Evolutionary conservation across 2,797 vertebrate species (phyloP).

Genomic region (Silurus lanzhouensis): DNA sequence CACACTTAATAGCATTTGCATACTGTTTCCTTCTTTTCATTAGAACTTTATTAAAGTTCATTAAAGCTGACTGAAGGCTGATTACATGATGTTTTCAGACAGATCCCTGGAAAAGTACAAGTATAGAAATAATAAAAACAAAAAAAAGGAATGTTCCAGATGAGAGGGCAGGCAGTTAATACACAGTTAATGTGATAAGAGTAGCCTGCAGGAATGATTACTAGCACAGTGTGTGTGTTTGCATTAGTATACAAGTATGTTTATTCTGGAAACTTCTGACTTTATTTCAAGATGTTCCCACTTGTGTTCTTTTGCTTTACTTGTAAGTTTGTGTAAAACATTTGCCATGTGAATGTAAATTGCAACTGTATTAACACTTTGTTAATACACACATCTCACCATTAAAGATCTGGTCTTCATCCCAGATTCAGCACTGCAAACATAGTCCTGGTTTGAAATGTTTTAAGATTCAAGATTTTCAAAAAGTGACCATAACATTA

Average conservation of each 20-base stretch:
- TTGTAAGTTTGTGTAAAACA: not conserved
- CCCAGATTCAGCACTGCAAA: not conserved
- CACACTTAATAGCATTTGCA: not conserved
- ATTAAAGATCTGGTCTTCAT: not conserved
- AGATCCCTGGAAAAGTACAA: not conserved
- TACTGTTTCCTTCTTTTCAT: not conserved
- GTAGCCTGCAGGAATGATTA: slow-evolving; percentile 10
- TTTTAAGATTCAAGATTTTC: not conserved
- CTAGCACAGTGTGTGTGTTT: slow-evolving; percentile 6
- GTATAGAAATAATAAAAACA: slow-evolving; percentile 10
- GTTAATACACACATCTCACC: not conserved
- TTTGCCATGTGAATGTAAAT: not conserved
- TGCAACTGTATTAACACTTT: not conserved
- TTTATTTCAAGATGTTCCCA: not conserved
- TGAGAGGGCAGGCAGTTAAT: not conserved
- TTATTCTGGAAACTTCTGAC: slow-evolving; percentile 22
- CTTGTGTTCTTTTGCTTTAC: not conserved
- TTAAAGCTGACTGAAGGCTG: not conserved
- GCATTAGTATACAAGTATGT: not conserved
- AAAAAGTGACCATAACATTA: not conserved
- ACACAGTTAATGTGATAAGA: slow-evolving; percentile 42
- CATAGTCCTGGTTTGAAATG: not conserved
- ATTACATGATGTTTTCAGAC: not conserved
- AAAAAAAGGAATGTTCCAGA: slow-evolving; percentile 41
- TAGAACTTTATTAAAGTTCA: slow-evolving; percentile 1